Evolutionary conservation across 1,140 invertebrate genomes (phyloP), one percentile per base, ranked within the genome.

Genomic region (Onthophagus taurus): DNA sequence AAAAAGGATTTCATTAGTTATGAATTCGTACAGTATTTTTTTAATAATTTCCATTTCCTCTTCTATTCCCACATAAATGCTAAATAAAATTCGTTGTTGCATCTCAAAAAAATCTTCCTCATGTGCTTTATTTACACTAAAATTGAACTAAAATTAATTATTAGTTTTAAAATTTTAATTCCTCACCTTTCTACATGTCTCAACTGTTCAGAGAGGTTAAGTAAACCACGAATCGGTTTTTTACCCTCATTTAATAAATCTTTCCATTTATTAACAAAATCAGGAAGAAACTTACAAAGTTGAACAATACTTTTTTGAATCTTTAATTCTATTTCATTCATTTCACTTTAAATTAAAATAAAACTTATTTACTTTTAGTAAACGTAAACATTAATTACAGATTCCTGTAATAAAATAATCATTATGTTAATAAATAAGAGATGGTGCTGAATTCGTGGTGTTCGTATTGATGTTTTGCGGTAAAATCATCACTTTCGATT

Each of bases 151-250:
- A 26, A 31, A 30, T 12, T 18, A 42, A 45, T 20, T 43, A 17
- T 13, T 17, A 23, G 36, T 31, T 38, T 16, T 7, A 14, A 31
- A 34, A 42, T 42, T 49, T 24, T 11, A 44, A 53, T 33, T 35
- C 47, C 29, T 17, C 17, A 57, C 54, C 43, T 46, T 37, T 56
- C 46, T 13, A 58, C 44, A 30, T 36, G 45, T 3, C 44, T 17
- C 31, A 57, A 19, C 17, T 60, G 58, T 43, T 58, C 54, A 12
- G 44, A 21, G 42, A 47, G 52, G 33, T 60, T 60, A n/a, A 19
- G 8, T 13, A 60, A 37, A 19, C 41, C 45, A 38, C 44, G 42
- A 11, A 48, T 5, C 9, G 49, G 45, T 36, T 50, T 47, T 33
- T 17, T 31, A 45, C 46, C 26, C 21, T 50, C 48, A 31, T 48